Percentiles rank a stretch among this genome's conserved stretches.
Conservation (phyloP, 2,113 vertebrate species). For the Colaptes auratus region DNA sequence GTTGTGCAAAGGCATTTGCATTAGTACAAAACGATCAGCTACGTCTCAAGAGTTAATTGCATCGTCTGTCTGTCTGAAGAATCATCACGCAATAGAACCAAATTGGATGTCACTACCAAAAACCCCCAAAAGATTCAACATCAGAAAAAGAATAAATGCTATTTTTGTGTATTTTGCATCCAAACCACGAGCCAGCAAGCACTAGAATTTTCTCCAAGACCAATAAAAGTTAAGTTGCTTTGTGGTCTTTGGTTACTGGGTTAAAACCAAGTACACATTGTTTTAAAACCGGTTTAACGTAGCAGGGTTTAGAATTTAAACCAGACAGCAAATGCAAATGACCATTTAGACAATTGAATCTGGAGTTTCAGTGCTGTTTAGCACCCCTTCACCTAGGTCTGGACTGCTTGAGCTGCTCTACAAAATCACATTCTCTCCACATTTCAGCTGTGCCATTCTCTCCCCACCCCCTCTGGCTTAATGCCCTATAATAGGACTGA, state of each 20-base stretch:
- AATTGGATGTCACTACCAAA: neutral
- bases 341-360: slow-evolving; percentile 23
- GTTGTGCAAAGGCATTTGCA: neutral
- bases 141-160: slow-evolving; percentile 63
- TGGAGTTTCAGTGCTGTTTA: slow-evolving; percentile 16
- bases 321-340: slow-evolving; percentile 54
- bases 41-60: neutral
- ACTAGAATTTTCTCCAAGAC: slow-evolving; percentile 72
- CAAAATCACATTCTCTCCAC: slow-evolving; percentile 39
- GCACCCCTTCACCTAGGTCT: slow-evolving; percentile 8
- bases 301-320: slow-evolving; percentile 63
- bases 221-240: slow-evolving; percentile 76
- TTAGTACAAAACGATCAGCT: slow-evolving; percentile 2
- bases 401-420: slow-evolving; percentile 5
- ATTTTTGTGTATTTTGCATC: slow-evolving; percentile 48
- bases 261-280: slow-evolving; percentile 61
- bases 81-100: slow-evolving; percentile 53
- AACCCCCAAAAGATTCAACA: neutral
- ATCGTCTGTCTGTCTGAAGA: neutral
- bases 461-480: neutral
- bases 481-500: neutral
- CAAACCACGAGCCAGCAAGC: slow-evolving; percentile 72
- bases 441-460: neutral
- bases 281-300: slow-evolving; percentile 54
- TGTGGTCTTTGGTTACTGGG: slow-evolving; percentile 70